Evolutionary conservation across 2,797 vertebrate genomes (phyloP).

Genomic region (Ctenopoma multispine): DNA sequence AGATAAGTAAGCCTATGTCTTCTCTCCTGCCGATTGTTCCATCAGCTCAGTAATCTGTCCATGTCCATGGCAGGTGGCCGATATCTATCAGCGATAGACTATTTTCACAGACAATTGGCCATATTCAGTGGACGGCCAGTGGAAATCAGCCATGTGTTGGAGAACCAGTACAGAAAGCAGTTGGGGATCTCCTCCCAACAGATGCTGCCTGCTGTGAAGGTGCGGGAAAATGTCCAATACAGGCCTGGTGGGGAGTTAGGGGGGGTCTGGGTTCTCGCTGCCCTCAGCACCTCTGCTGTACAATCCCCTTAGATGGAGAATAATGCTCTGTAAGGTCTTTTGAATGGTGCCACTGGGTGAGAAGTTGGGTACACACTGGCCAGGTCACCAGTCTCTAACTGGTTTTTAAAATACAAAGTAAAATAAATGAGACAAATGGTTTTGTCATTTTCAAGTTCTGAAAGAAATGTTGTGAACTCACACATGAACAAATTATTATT

Average conservation of each 20-base stretch:
- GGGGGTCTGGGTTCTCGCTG: slow-evolving; percentile 9
- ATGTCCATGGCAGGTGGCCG: slow-evolving; percentile 35
- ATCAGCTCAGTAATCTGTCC: slow-evolving; percentile 50
- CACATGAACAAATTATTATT: no score
- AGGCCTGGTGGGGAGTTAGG: neutral
- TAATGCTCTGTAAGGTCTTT: neutral
- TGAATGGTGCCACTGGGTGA: neutral
- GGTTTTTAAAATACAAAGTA: no score
- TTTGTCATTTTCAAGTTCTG: no score
- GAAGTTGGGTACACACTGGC: no score
- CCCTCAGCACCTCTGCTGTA: neutral
- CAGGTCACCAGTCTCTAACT: no score
- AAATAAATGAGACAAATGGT: no score
- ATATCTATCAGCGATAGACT: slow-evolving; percentile 62
- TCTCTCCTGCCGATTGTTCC: slow-evolving; percentile 55
- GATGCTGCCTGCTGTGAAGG: slow-evolving; percentile 61
- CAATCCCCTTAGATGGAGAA: neutral
- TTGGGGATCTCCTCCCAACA: slow-evolving; percentile 64
- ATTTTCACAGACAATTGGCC: slow-evolving; percentile 65
- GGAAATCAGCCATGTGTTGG: slow-evolving; percentile 46
- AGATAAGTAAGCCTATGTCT: slow-evolving; percentile 40
- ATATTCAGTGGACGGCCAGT: slow-evolving; percentile 47
- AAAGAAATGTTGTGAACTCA: no score
- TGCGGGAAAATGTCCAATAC: slow-evolving; percentile 42
- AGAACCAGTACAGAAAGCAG: slow-evolving; percentile 58